Evolutionary conservation across 2,797 vertebrate species (phyloP).

Genomic region (Phalanger gymnotis): DNA sequence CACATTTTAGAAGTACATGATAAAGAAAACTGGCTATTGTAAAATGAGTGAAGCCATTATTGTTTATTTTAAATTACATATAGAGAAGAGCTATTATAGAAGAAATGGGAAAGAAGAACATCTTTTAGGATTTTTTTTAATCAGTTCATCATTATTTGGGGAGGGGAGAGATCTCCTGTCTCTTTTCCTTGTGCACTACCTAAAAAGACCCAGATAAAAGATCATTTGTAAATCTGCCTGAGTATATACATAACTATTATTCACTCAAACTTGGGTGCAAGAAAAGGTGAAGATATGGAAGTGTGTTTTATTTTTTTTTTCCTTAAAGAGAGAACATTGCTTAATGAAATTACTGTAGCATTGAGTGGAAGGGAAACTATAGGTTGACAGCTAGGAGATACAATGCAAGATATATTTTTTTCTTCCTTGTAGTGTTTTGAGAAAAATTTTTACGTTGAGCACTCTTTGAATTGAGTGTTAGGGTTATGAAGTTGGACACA

Average conservation of each 20-base stretch:
- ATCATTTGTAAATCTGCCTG: not conserved
- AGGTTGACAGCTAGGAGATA: not conserved
- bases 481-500: constrained; percentile 18
- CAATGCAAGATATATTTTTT: not conserved
- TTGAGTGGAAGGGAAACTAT: constrained; percentile 33
- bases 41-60: not conserved
- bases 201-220: not conserved
- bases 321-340: not conserved
- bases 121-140: too few species aligned
- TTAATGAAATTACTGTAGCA: constrained; percentile 16
- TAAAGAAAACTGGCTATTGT: not conserved
- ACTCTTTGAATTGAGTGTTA: not conserved
- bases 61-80: not conserved
- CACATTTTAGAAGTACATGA: too few species aligned
- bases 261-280: not conserved
- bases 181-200: too few species aligned
- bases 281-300: not conserved
- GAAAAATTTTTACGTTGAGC: constrained; percentile 26
- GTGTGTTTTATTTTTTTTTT: constrained; percentile 4
- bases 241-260: not conserved
- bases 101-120: too few species aligned
- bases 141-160: too few species aligned
- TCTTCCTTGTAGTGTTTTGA: not conserved
- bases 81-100: not conserved
- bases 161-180: too few species aligned